These are phyloP conservation scores for Spea multiplicata DNA, from an alignment of 2,113 vertebrate species.

Conservation along the genomic window DNA sequence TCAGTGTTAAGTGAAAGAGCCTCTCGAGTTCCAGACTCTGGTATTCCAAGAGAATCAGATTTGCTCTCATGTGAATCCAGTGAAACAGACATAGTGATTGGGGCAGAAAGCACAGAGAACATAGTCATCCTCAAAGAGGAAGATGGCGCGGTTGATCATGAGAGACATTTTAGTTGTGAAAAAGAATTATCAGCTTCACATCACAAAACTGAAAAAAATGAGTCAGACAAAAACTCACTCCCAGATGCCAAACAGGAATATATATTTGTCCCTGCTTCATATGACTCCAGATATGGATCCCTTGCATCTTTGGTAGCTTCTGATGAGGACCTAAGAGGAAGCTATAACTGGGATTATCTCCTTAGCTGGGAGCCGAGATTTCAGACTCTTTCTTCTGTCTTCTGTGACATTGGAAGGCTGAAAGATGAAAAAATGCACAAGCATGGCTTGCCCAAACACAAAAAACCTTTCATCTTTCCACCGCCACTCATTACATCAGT, in stretches of 20 bases:
- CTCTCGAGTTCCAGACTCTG: constrained; percentile 66
- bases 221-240: constrained; percentile 55
- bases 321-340: constrained; percentile 58
- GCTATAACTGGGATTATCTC: constrained; percentile 71
- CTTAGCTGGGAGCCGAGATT: constrained; percentile 83
- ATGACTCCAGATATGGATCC: constrained; percentile 53
- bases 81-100: constrained; percentile 54
- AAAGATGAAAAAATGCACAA: constrained; percentile 71
- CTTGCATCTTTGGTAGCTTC: constrained; percentile 58
- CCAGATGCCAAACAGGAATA: constrained; percentile 58
- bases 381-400: constrained; percentile 80
- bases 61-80: constrained; percentile 71
- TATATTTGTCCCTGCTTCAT: constrained; percentile 54
- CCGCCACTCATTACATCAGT: constrained; percentile 86
- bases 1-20: constrained; percentile 51
- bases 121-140: constrained; percentile 64
- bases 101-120: constrained; percentile 62
- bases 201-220: constrained; percentile 51
- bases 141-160: constrained; percentile 58
- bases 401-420: constrained; percentile 82
- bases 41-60: constrained; percentile 72
- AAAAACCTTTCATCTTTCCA: constrained; percentile 70
- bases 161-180: constrained; percentile 28
- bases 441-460: constrained; percentile 62
- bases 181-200: constrained; percentile 54